Conservation (phyloP, 2,888 invertebrate genomes). For the Branchellion lobata region DNA sequence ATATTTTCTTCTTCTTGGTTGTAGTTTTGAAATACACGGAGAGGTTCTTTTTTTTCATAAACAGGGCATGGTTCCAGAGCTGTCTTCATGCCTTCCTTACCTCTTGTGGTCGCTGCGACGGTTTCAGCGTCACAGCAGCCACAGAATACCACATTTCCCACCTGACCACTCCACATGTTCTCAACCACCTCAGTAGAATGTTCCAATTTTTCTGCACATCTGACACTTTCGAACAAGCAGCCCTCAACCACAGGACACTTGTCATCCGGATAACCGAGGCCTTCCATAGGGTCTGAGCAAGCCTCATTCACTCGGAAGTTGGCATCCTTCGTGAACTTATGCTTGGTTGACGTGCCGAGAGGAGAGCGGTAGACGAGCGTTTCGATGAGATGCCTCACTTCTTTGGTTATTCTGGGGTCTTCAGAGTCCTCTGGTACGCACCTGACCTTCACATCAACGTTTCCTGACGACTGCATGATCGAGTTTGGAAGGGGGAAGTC, state of each 20-base stretch:
- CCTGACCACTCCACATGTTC: not conserved
- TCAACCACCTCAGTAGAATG: not conserved
- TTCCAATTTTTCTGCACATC: not conserved
- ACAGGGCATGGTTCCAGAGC: too few relatives aligned
- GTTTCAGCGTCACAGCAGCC: not conserved
- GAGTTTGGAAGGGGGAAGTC: not conserved
- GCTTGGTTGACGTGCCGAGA: too few relatives aligned
- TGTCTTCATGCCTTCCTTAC: too few relatives aligned
- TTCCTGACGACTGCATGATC: not conserved
- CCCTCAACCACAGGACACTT: not conserved
- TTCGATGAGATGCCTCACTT: constrained; percentile 3
- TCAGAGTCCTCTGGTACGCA: not conserved
- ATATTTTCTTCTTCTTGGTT: too few relatives aligned
- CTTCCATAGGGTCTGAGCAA: not conserved
- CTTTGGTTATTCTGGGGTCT: constrained; percentile 8
- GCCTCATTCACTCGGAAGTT: not conserved
- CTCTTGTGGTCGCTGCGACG: too few relatives aligned
- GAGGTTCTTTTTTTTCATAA: too few relatives aligned
- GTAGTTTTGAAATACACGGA: too few relatives aligned
- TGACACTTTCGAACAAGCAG: not conserved
- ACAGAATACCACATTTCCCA: not conserved
- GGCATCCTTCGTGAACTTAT: too few relatives aligned
- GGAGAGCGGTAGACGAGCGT: not conserved
- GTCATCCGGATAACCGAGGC: not conserved
- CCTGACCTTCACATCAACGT: too few relatives aligned